Evolutionary conservation across 2,888 invertebrate species (phyloP), one percentile per base, ranked within the genome.

Genomic region (Drosophila heteroneura): DNA sequence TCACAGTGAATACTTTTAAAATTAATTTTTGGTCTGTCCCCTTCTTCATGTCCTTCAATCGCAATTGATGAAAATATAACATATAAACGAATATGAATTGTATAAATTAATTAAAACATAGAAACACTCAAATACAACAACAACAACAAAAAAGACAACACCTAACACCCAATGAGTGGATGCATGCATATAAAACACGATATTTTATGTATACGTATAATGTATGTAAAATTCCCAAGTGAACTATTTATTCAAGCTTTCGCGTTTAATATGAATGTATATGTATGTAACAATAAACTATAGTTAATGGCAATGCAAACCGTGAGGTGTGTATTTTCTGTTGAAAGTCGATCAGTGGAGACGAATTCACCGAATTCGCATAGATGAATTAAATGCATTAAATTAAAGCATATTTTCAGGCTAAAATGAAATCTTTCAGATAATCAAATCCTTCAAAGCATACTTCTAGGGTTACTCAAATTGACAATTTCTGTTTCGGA

Each of bases 271-370:
- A 58, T 70, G 47, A 62, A 68, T 66, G 47, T 65, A 72, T 66
- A 53, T 73, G 54, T 77, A 64, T 76, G 70, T 77, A 76, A 63
- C 70, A 76, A 74, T 76, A 78, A 78, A 73, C 39, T 64, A 67
- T 64, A 73, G 66, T 72, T 72, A 66, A 71, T 76, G 66, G 62
- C 62, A 63, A 66, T 56, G 10, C 16, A 35, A 57, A 16, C 30
- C 7, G 3, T n/a, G 5, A 26, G 39, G 37, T 69, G 16, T 26
- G 2, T 26, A 9, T 47, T 47, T 26, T 16, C 16, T 16, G 7
- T 22, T 14, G 47, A 4, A 22, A 2, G 22, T 22, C 44, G 22
- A 22, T 44, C 22, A 14, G 22, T 22, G 22, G 44, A 47, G 47
- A 16, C 22, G 14, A 22, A 14, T 4, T 47, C 47, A 2, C 4